Evolutionary conservation across 2,113 vertebrate species (phyloP).

Genomic region (Corythoichthys haematopterus): DNA sequence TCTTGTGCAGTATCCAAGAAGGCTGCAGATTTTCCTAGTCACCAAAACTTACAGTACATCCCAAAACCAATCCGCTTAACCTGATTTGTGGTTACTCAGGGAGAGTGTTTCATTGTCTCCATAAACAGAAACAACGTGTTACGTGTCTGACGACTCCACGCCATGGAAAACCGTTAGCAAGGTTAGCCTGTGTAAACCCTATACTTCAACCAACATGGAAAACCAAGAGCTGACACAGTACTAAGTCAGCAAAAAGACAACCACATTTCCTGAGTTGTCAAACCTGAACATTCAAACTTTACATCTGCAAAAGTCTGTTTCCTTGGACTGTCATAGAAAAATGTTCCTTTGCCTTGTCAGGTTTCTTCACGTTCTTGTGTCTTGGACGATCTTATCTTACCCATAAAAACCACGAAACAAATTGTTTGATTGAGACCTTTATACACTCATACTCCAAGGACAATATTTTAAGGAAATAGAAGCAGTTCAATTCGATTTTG

Average conservation of each 20-base stretch:
- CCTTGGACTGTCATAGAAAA: constrained; percentile 20
- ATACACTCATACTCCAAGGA: constrained; percentile 7
- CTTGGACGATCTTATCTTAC: constrained; percentile 6
- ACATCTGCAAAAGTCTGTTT: constrained; percentile 55
- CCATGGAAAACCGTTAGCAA: constrained; percentile 62
- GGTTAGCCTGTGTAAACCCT: constrained; percentile 53
- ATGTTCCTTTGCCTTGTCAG: constrained; percentile 14
- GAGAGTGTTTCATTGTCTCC: constrained; percentile 55
- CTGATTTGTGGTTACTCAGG: constrained; percentile 3
- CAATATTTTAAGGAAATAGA: not conserved
- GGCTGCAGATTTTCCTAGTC: constrained; percentile 3
- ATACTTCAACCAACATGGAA: constrained; percentile 62
- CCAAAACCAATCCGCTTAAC: constrained; percentile 6
- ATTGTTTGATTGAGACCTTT: constrained; percentile 8
- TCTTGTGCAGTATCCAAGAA: not conserved
- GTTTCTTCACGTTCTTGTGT: constrained; percentile 17
- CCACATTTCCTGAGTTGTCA: constrained; percentile 57
- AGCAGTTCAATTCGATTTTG: too few species aligned
- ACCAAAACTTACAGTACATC: constrained; percentile 3
- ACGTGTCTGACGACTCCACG: constrained; percentile 57
- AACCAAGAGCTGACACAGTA: constrained; percentile 56
- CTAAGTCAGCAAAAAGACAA: constrained; percentile 59
- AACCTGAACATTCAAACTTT: constrained; percentile 56
- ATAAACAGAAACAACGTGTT: constrained; percentile 60
- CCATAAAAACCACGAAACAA: not conserved